Evolutionary conservation across 2,113 vertebrate species (phyloP).

Genomic region (Corvus cornix): DNA sequence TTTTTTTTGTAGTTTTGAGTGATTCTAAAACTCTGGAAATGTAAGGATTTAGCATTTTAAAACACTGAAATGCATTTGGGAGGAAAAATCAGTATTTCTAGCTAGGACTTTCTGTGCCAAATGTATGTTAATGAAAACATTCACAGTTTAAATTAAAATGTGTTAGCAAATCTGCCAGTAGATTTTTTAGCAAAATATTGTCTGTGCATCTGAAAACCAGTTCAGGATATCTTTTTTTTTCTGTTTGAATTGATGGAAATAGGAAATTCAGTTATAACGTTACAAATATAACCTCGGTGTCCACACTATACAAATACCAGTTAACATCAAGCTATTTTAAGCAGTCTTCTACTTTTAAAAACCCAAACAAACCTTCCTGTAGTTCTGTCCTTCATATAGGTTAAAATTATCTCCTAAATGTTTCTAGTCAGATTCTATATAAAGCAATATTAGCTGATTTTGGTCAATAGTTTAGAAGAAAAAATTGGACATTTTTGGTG

Average conservation of each 20-base stretch:
- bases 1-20: not conserved
- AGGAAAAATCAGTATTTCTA: constrained; percentile 18
- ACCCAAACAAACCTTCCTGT: not conserved
- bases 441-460: not conserved
- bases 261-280: not conserved
- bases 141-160: constrained; percentile 57
- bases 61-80: not conserved
- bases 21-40: not conserved
- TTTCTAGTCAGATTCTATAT: not conserved
- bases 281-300: not conserved
- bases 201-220: not conserved
- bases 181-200: constrained; percentile 20
- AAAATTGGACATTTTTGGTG: not conserved
- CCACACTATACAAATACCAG: not conserved
- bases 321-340: not conserved
- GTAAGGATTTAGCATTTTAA: not conserved
- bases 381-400: not conserved
- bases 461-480: not conserved
- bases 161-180: constrained; percentile 44
- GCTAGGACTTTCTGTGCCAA: constrained; percentile 32
- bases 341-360: not conserved
- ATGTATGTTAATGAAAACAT: constrained; percentile 43
- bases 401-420: not conserved
- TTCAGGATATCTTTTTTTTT: not conserved
- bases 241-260: not conserved